Base-by-base conservation (phyloP, 1,140 invertebrate genomes). In the Papilio dardanus region DNA sequence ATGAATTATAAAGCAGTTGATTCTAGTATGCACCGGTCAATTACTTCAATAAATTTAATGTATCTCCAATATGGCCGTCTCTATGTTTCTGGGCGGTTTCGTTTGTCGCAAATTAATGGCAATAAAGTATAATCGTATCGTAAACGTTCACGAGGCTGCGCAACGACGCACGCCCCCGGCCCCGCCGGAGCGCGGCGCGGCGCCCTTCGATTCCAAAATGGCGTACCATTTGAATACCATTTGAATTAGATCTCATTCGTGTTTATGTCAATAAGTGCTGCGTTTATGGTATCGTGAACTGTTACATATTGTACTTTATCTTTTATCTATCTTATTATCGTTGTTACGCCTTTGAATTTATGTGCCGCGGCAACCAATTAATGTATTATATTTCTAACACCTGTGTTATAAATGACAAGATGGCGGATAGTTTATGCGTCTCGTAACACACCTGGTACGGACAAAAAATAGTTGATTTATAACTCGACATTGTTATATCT, bases 111-210 rank as follows among this genome's bases (percentile, higher is more conserved):
- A 88, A 90, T 92, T 90, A 90, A 88, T 86, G 81, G 86, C 81
- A 86, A 91, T 92, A 90, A 91, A 92, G 80, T 84, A 87, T 87
- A 90, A 90, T 92, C 83, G 89, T 87, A 89, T 89, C 84, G 83
- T 87, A 85, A 86, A 85, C 71, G 77, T 80, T 87, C 83, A 79
- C 84, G 81, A 78, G 81, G 76, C 85, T 79, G 77, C 79, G 80
- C 82, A 83, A 58, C 77, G 77, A 68, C 80, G 81, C 81, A 80
- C 75, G 83, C 82, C 80, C 74, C 73, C 75, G 81, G 85, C 84
- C 81, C 81, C 75, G 35, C 35, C 35, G n/a, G n/a, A n/a, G n/a
- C 35, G 4, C 4, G 35, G 79, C 74, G 69, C 74, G 81, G 86
- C 83, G 82, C 81, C 75, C 79, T 83, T 78, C 82, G 79, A 81